Conservation (phyloP, 92 coral and sea anemone genomes). For the Parazoanthus atlanticus region DNA sequence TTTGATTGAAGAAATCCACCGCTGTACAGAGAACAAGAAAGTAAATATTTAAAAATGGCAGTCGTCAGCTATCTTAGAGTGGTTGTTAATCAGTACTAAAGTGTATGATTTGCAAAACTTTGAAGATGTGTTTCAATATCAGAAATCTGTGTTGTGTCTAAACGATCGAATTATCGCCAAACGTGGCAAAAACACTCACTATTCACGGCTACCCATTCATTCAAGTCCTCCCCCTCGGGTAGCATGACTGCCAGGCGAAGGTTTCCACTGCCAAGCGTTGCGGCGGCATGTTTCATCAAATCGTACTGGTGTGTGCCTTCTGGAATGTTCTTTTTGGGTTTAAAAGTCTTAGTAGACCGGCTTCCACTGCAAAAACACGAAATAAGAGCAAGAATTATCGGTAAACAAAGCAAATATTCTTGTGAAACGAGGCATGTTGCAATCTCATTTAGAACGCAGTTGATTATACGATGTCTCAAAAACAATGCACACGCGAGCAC, state of each 20-base stretch:
- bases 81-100: neutral
- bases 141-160: neutral
- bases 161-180: neutral
- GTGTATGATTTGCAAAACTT: neutral
- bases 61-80: neutral
- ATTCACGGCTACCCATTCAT: constrained; percentile 99
- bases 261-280: constrained; percentile 98
- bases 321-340: constrained; percentile 98
- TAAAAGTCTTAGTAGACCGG: constrained; percentile 98
- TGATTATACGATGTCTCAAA: constrained; percentile 10
- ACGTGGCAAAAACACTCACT: constrained; percentile 62
- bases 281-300: constrained; percentile 99
- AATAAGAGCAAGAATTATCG: constrained; percentile 11
- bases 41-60: constrained; percentile 21
- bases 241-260: constrained; percentile 93
- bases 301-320: constrained; percentile 99
- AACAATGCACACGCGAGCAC: constrained; percentile 15
- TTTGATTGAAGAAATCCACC: constrained; percentile 99
- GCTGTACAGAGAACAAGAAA: constrained; percentile 64
- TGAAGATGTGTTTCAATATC: neutral
- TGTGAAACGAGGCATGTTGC: constrained; percentile 32
- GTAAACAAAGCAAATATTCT: constrained; percentile 28
- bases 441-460: constrained; percentile 29
- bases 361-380: constrained; percentile 75
- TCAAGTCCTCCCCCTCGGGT: constrained; percentile 98